These are phyloP conservation scores for Chunga burmeisteri DNA, from an alignment of 2,113 vertebrate species.

Conservation along the genomic window DNA sequence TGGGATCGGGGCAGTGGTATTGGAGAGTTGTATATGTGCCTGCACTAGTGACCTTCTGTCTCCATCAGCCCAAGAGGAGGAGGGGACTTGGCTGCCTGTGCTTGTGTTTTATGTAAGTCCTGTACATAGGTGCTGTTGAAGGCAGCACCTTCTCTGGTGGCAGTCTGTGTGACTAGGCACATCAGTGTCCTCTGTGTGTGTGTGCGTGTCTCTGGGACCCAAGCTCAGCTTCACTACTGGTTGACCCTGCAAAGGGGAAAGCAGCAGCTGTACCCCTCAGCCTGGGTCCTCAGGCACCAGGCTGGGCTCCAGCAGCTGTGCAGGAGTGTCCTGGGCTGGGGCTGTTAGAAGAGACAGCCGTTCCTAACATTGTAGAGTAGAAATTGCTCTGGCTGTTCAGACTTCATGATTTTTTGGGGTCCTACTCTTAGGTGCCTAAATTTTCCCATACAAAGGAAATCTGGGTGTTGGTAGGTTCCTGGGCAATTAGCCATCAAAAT, in stretches of 20 bases:
- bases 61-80: not conserved
- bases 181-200: no score
- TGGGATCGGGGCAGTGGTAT: not conserved
- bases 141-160: not conserved
- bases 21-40: no score
- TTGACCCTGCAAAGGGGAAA: not conserved
- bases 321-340: not conserved
- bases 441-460: not conserved
- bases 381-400: not conserved
- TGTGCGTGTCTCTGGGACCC: rapidly evolving
- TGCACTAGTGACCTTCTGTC: not conserved
- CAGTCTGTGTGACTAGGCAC: not conserved
- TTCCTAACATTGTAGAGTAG: rapidly evolving
- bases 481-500: not conserved
- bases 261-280: rapidly evolving
- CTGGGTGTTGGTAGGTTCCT: not conserved
- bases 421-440: not conserved
- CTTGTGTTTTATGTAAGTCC: not conserved
- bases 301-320: not conserved
- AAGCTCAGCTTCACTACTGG: not conserved
- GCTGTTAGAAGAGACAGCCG: not conserved
- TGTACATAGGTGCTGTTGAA: rapidly evolving
- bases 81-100: not conserved
- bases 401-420: not conserved
- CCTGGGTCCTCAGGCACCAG: not conserved